Evolutionary conservation across 2,888 invertebrate species (phyloP), one percentile per base, ranked within the genome.

Genomic region (Papilio gigon): DNA sequence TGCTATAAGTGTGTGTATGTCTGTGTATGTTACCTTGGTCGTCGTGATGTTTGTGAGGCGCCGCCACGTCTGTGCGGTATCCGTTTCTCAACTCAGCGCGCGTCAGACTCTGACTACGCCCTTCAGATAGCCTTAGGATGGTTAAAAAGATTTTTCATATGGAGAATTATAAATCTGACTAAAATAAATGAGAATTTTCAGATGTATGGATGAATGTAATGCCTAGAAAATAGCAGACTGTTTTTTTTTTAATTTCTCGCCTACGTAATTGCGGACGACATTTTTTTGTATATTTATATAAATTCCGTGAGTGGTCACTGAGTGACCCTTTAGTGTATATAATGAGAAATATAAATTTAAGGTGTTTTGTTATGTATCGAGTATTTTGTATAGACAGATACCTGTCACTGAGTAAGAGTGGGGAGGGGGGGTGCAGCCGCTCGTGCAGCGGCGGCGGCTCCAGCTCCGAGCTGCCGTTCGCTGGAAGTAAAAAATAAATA

Each of bases 21-120:
- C 65, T 53, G 33, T 68, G 17, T 17, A 14, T 2, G 44, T 44
- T 76, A 92, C 91, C 88, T 82, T 90, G 91, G 79, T 92, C 91
- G 74, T 91, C 90, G 81, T 87, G 89, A 65, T 80, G 85, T 70
- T 75, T 50, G 37, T 73, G 76, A 44, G 73, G 77, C 59, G 77
- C 73, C 53, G 77, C 63, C 70, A 71, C 75, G 76, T 66, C 77
- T 69, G 70, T 76, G 30, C 78, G 80, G 79, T 76, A 81, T 0
- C 90, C 91, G 82, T 88, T 88, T 67, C 90, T 86, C 0, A 88
- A 77, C 69, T 90, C 90, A 17, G 89, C 88, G 9, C 91, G 88
- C 4, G 90, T 90, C 60, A 90, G 73, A 50, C 90, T 90, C 71
- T 89, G 90, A 72, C 91, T 92, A 17, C 91, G 86, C 0, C 89